Evolutionary conservation across 37 sponge, comb jelly and placozoan species (phyloP), one percentile per base, ranked within the genome.

Genomic region (Agelas oroides): DNA sequence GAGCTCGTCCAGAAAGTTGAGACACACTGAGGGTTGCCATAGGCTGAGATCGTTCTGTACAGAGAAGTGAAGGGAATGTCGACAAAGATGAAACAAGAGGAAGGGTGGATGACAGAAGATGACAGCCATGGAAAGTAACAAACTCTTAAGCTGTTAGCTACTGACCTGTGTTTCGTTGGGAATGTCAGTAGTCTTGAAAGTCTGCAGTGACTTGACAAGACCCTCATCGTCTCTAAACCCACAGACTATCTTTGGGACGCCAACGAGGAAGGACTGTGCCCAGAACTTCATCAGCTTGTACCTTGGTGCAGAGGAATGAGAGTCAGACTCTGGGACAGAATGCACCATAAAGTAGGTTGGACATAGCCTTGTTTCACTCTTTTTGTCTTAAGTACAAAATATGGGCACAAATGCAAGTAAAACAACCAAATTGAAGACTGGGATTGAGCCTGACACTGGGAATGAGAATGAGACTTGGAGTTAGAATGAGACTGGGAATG

Each of bases 221-320:
- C 96, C 96, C 8, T 92, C 91, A 58, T 95, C 94, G 59, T 95
- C 88, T 16, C 96, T 67, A 54, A 92, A 95, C 24, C 96, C 96
- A 81, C 90, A 92, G 24, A 92, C 78, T 37, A 95, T 92, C 69
- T 70, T 89, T 0, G 96, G 96, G 14, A 95, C 79, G 31, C 94
- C 96, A 64, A 95, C 81, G 13, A 92, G 81, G 67, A 81, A 95
- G 17, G 94, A 95, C 78, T 95, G 96, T 19, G 91, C 93, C 96
- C 96, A 95, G 91, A 91, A 92, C 41, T 92, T 92, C 78, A 92
- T 55, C 28, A 95, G 76, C 70, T 95, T 95, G 83, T 81, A 71
- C 46, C 94, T 90, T 34, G 23, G 63, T 18, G 5, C 1, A 34
- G 71, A 8, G 19, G 30, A n/a, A n/a, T n/a, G n/a, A n/a, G 33